Conservation (phyloP, 1,140 invertebrate species). For the Bradynema listronoti region DNA sequence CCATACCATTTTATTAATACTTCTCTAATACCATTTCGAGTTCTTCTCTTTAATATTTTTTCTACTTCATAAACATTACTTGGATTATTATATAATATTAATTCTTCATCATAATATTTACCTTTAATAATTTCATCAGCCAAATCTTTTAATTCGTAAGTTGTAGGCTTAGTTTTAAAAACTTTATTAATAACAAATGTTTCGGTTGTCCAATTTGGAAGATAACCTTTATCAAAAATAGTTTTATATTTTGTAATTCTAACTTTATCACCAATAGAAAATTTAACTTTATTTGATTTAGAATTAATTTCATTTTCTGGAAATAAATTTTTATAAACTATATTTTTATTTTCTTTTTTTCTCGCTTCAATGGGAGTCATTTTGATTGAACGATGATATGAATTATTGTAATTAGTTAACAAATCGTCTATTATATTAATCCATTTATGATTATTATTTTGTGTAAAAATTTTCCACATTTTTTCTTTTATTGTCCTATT, state of each 20-base stretch:
- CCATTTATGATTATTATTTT: slow-evolving; percentile 40
- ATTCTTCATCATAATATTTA: slow-evolving; percentile 15
- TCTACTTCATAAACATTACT: not conserved
- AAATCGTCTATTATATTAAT: slow-evolving; percentile 39
- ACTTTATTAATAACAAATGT: slow-evolving; percentile 7
- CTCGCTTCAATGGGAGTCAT: slow-evolving; percentile 22
- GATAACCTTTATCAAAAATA: slow-evolving; percentile 17
- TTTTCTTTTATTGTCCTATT: slow-evolving; percentile 50
- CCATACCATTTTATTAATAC: not conserved
- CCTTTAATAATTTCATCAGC: slow-evolving; percentile 5
- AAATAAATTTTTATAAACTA: slow-evolving; percentile 17
- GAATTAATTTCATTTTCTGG: not conserved
- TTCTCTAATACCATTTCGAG: not conserved
- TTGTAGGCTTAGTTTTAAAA: slow-evolving; percentile 14
- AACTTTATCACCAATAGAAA: slow-evolving; percentile 5
- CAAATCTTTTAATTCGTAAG: slow-evolving; percentile 12
- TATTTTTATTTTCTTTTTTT: slow-evolving; percentile 13
- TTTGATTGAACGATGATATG: slow-evolving; percentile 38
- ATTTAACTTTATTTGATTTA: slow-evolving; percentile 5
- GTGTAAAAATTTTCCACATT: slow-evolving; percentile 47
- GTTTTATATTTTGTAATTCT: slow-evolving; percentile 7
- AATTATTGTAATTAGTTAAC: slow-evolving; percentile 47
- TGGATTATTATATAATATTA: slow-evolving; percentile 11
- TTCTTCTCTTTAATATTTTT: not conserved
- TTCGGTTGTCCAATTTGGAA: not conserved